A percentile compares a stretch with the other conserved stretches of the same genome.
These are phyloP conservation scores for Drosophila punjabiensis DNA, from an alignment of 1,140 invertebrate genomes.

Conservation along the genomic window DNA sequence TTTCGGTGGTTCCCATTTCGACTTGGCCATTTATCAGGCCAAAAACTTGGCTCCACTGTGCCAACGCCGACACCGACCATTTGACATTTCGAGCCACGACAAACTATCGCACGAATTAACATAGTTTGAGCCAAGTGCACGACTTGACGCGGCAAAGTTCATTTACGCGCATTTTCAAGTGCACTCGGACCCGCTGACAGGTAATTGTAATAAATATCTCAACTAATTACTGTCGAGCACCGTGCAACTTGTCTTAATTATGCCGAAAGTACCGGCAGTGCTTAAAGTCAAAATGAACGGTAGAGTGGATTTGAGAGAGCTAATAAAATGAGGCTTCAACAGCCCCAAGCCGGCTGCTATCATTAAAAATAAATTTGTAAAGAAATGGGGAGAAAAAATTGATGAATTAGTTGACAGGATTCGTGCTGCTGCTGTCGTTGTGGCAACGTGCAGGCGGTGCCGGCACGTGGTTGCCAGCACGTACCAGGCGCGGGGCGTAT, in stretches of 20 bases:
- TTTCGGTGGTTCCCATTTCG: not conserved
- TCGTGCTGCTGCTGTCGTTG: constrained; percentile 26
- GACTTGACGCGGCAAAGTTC: constrained; percentile 48
- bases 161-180: constrained; percentile 59
- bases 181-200: constrained; percentile 58
- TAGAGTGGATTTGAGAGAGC: constrained; percentile 24
- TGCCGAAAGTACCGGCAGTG: constrained; percentile 5
- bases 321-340: not conserved
- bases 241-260: constrained; percentile 74
- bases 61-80: constrained; percentile 23
- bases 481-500: constrained; percentile 64
- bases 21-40: constrained; percentile 22
- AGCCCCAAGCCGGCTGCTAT: constrained; percentile 12
- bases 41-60: constrained; percentile 50
- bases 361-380: constrained; percentile 37
- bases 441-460: constrained; percentile 29
- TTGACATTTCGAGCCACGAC: constrained; percentile 61
- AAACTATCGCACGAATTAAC: constrained; percentile 70
- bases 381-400: constrained; percentile 53
- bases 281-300: constrained; percentile 27
- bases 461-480: constrained; percentile 38
- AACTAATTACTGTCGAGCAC: constrained; percentile 76
- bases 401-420: constrained; percentile 73
- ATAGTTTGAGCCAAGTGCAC: constrained; percentile 69
- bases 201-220: constrained; percentile 81